Conservation (phyloP, 2,888 invertebrate species). For the Nymphalis urticae region DNA sequence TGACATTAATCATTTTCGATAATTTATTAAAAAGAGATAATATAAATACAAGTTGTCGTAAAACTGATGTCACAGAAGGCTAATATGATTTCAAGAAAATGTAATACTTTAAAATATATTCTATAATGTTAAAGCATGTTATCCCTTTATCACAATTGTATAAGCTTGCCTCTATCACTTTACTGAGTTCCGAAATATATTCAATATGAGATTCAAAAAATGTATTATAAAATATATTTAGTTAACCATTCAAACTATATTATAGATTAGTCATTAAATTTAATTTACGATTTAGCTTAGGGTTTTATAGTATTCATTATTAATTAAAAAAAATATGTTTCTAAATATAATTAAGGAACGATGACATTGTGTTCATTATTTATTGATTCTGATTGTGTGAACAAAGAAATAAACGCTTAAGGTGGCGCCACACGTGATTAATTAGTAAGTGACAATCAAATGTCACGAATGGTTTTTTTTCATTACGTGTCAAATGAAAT, state of each 20-base stretch:
- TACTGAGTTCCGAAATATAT: constrained; percentile 30
- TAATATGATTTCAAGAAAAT: constrained; percentile 3
- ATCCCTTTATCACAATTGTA: constrained; percentile 17
- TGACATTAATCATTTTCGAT: constrained; percentile 9
- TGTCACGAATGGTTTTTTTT: background rate
- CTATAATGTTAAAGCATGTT: constrained; percentile 20
- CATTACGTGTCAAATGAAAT: too few relatives aligned
- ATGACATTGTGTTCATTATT: constrained; percentile 62
- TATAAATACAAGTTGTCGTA: constrained; percentile 1
- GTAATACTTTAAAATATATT: background rate
- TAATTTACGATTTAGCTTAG: constrained; percentile 30
- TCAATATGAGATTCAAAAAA: constrained; percentile 37
- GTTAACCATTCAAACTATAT: constrained; percentile 38
- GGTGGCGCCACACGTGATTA: constrained; percentile 42
- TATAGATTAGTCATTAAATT: constrained; percentile 35
- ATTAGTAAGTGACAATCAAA: constrained; percentile 27
- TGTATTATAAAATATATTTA: constrained; percentile 38
- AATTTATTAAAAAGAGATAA: constrained; percentile 2
- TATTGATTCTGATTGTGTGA: constrained; percentile 60
- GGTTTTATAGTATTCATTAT: constrained; percentile 65
- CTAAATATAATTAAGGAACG: constrained; percentile 53
- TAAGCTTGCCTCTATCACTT: constrained; percentile 25
- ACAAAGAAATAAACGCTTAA: constrained; percentile 49
- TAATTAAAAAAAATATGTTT: constrained; percentile 46
- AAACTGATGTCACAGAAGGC: constrained; percentile 14